phyloP scores from a whole-genome alignment of 2,888 invertebrate genomes.

The Ariolimax columbianus region DNA sequence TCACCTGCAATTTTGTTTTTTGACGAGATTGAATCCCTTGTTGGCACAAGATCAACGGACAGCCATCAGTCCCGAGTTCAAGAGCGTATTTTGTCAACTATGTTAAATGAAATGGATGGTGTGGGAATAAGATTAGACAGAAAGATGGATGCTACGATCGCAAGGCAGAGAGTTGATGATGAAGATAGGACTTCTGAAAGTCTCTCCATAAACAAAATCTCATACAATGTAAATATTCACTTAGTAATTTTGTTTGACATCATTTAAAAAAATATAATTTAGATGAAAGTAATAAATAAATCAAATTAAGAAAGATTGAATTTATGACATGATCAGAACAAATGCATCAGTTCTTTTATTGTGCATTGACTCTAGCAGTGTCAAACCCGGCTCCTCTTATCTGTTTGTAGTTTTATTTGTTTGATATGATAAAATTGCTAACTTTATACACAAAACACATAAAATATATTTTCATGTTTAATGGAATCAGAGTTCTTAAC shows the following conservation, averaged over 20 bases:
- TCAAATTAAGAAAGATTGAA: too few relatives aligned
- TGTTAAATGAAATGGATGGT: slow-evolving; percentile 85
- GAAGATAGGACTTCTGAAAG: neutral
- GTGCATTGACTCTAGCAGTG: too few relatives aligned
- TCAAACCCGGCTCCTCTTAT: too few relatives aligned
- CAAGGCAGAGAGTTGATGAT: neutral
- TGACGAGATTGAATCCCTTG: slow-evolving; percentile 82
- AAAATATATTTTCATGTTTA: too few relatives aligned
- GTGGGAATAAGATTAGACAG: slow-evolving; percentile 79
- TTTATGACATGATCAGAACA: too few relatives aligned
- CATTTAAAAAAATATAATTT: neutral
- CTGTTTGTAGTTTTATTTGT: too few relatives aligned
- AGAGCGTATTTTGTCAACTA: slow-evolving; percentile 82
- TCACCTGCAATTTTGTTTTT: slow-evolving; percentile 84
- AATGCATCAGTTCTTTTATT: too few relatives aligned
- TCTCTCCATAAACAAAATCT: neutral
- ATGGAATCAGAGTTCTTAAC: too few relatives aligned
- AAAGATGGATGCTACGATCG: slow-evolving; percentile 53
- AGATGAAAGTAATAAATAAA: too few relatives aligned
- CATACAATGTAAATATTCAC: neutral
- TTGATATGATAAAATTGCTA: too few relatives aligned
- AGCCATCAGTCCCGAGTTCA: slow-evolving; percentile 79
- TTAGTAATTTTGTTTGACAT: neutral
- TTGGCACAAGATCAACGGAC: slow-evolving; percentile 76
- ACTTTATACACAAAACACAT: too few relatives aligned